Conservation (phyloP, 2,888 invertebrate species). For the Drosophila glabriapex region DNA sequence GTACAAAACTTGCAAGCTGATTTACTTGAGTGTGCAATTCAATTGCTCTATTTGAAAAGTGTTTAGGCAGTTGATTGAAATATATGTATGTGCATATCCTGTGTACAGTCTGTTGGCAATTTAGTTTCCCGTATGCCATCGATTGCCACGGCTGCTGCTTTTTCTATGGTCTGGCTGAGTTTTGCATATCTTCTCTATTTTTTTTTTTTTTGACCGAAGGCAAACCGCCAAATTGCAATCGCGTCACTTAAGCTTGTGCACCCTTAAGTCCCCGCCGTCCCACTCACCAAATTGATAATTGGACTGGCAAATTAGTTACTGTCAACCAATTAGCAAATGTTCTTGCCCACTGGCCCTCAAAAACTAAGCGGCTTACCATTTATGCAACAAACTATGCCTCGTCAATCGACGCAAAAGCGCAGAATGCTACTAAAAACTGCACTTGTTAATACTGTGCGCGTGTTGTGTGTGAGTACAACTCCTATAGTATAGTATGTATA, state of each 20-base stretch:
- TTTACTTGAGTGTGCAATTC: slow-evolving; percentile 61
- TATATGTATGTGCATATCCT: slow-evolving; percentile 35
- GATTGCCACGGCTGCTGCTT: slow-evolving; percentile 24
- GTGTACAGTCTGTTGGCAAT: slow-evolving; percentile 28
- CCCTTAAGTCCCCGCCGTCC: neutral
- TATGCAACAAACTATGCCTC: slow-evolving; percentile 33
- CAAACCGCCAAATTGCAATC: slow-evolving; percentile 28
- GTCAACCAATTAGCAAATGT: slow-evolving; percentile 66
- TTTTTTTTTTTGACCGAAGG: slow-evolving; percentile 3
- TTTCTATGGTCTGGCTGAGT: slow-evolving; percentile 12
- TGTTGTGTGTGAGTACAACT: neutral
- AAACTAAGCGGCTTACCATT: slow-evolving; percentile 65
- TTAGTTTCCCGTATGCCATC: slow-evolving; percentile 31
- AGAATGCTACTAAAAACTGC: slow-evolving; percentile 16
- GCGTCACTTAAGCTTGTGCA: slow-evolving; percentile 37
- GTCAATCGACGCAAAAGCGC: slow-evolving; percentile 27
- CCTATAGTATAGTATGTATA: no score
- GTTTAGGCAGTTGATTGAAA: slow-evolving; percentile 75
- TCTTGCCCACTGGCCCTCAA: slow-evolving; percentile 33
- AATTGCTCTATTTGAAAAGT: slow-evolving; percentile 55
- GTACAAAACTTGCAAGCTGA: slow-evolving; percentile 53
- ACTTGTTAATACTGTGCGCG: slow-evolving; percentile 17
- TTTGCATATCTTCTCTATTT: slow-evolving; percentile 24
- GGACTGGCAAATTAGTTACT: slow-evolving; percentile 53
- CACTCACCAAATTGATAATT: slow-evolving; percentile 39